These are phyloP conservation scores for Cantharis rufa DNA, from an alignment of 2,888 invertebrate genomes.

Conservation along the genomic window DNA sequence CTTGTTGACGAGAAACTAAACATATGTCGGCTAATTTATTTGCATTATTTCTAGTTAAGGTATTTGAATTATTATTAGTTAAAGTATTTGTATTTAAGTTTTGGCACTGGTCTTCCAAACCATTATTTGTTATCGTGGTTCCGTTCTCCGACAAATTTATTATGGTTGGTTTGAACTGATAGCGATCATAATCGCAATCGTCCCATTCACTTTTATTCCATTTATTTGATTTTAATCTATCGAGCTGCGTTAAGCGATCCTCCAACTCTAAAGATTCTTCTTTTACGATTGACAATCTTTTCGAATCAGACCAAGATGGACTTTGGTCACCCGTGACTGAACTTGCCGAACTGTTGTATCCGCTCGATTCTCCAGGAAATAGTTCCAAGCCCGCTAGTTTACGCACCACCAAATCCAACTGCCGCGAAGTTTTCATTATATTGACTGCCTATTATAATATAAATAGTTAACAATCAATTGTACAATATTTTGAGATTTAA, in stretches of 20 bases:
- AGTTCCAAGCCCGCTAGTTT: constrained; percentile 80
- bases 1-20: constrained; percentile 55
- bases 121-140: constrained; percentile 69
- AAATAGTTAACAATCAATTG: not conserved
- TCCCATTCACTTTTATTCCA: constrained; percentile 60
- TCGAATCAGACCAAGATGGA: constrained; percentile 68
- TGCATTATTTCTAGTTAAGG: constrained; percentile 37
- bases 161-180: constrained; percentile 70
- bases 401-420: constrained; percentile 75
- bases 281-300: constrained; percentile 73
- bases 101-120: constrained; percentile 48
- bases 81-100: constrained; percentile 47
- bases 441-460: constrained; percentile 68
- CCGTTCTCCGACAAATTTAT: constrained; percentile 74
- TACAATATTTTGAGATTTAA: not conserved
- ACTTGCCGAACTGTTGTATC: constrained; percentile 84
- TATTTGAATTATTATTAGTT: constrained; percentile 44
- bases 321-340: constrained; percentile 77
- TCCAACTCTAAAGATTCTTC: constrained; percentile 70
- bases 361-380: constrained; percentile 81
- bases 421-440: constrained; percentile 77
- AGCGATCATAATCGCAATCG: constrained; percentile 62
- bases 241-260: constrained; percentile 55
- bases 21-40: constrained; percentile 54
- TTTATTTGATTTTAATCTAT: constrained; percentile 43